A percentile compares a stretch with the other conserved stretches of the same genome.
Conservation (phyloP, 2,797 vertebrate species). For the Odontamblyopus rebecca region DNA sequence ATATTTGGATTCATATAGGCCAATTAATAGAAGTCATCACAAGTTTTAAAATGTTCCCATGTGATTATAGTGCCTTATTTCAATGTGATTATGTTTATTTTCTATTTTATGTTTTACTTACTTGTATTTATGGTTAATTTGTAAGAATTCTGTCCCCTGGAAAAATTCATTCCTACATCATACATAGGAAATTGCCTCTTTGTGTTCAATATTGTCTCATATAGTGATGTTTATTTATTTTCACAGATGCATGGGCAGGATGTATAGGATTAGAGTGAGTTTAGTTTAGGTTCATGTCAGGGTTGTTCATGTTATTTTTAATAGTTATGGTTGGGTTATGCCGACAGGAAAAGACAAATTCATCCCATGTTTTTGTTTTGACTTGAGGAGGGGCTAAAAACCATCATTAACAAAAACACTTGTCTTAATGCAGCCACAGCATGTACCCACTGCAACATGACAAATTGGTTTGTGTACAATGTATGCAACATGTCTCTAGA, state of each 20-base stretch:
- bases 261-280: neutral
- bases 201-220: neutral
- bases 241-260: neutral
- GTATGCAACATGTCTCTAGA: neutral
- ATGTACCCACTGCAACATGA: neutral
- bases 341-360: neutral
- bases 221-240: neutral
- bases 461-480: slow-evolving; percentile 22
- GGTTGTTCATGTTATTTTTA: neutral
- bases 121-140: neutral
- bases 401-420: neutral
- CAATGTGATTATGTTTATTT: too few species aligned
- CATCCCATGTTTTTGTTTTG: neutral
- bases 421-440: neutral
- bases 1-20: too few species aligned
- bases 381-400: neutral
- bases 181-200: neutral
- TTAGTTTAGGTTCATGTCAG: neutral
- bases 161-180: neutral
- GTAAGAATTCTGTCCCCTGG: neutral
- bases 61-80: too few species aligned
- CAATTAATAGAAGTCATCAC: too few species aligned
- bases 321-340: neutral
- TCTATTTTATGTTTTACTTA: neutral
- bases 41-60: neutral